A percentile compares a stretch with the other conserved stretches of the same genome.
phyloP scores from a whole-genome alignment of 2,797 vertebrate genomes.

The Cynodonichthys magdalenae region DNA sequence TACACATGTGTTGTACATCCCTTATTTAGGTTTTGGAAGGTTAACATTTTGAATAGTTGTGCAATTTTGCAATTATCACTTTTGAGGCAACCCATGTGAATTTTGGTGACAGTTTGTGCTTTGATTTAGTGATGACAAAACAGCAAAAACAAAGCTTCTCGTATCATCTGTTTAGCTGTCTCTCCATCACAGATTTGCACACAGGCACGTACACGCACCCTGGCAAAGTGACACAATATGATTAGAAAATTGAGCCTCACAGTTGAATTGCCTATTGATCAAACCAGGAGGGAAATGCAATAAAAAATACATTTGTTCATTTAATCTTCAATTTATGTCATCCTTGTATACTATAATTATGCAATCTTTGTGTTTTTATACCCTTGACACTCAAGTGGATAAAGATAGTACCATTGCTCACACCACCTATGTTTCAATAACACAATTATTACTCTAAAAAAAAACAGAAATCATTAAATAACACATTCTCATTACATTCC shows the following conservation, averaged over 20 bases:
- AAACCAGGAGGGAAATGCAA: slow-evolving; percentile 21
- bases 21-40: slow-evolving; percentile 35
- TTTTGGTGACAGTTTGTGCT: slow-evolving; percentile 35
- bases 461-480: neutral
- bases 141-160: slow-evolving; percentile 48
- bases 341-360: slow-evolving; percentile 1
- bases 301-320: slow-evolving; percentile 6
- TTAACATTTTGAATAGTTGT: slow-evolving; percentile 48
- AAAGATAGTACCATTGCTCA: neutral
- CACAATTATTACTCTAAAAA: neutral
- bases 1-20: slow-evolving; percentile 4
- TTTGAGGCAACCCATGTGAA: slow-evolving; percentile 22
- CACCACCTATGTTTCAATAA: neutral
- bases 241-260: slow-evolving; percentile 64
- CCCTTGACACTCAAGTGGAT: neutral
- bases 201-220: slow-evolving; percentile 29
- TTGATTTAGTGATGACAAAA: slow-evolving; percentile 32
- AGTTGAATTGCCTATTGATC: slow-evolving; percentile 55
- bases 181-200: slow-evolving; percentile 21
- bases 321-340: slow-evolving; percentile 5
- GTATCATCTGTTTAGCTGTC: slow-evolving; percentile 22
- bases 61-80: slow-evolving; percentile 38
- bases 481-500: slow-evolving; percentile 25
- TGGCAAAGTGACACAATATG: slow-evolving; percentile 59
- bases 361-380: neutral